These are phyloP conservation scores for Empidonax traillii DNA, from an alignment of 2,113 vertebrate species.

Conservation along the genomic window DNA sequence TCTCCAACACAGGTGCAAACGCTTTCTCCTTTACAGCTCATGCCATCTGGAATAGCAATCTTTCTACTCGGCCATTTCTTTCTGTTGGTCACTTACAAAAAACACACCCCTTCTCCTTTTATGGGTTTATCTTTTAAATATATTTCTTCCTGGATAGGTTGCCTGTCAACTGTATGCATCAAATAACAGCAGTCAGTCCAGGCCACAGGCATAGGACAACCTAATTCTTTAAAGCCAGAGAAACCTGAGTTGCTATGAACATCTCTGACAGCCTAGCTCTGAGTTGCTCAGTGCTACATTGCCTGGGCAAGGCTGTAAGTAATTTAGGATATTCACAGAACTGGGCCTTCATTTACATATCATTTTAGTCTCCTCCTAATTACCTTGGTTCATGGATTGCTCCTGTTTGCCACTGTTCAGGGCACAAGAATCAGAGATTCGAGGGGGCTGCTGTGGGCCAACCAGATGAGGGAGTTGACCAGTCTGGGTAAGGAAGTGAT, in stretches of 20 bases:
- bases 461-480: conserved; percentile 78
- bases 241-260: neutral
- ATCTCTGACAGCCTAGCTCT: neutral
- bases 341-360: neutral
- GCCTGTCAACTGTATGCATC: neutral
- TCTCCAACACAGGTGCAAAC: neutral
- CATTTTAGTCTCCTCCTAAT: neutral
- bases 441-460: conserved; percentile 71
- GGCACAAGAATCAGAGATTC: conserved; percentile 79
- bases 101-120: neutral
- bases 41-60: neutral
- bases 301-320: neutral
- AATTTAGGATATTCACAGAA: neutral
- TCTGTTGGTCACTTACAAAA: neutral
- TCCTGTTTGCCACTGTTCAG: conserved; percentile 80
- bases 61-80: neutral
- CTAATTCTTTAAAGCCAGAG: neutral
- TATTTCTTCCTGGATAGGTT: neutral
- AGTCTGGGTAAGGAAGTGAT: conserved; percentile 82
- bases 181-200: neutral
- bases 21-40: neutral
- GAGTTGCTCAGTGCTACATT: neutral
- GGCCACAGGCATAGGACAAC: neutral
- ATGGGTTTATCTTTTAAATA: neutral
- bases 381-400: conserved; percentile 80